A percentile compares a stretch with the other conserved stretches of the same genome.
phyloP scores from a whole-genome alignment of 2,797 vertebrate genomes.

The Smutsia gigantea region DNA sequence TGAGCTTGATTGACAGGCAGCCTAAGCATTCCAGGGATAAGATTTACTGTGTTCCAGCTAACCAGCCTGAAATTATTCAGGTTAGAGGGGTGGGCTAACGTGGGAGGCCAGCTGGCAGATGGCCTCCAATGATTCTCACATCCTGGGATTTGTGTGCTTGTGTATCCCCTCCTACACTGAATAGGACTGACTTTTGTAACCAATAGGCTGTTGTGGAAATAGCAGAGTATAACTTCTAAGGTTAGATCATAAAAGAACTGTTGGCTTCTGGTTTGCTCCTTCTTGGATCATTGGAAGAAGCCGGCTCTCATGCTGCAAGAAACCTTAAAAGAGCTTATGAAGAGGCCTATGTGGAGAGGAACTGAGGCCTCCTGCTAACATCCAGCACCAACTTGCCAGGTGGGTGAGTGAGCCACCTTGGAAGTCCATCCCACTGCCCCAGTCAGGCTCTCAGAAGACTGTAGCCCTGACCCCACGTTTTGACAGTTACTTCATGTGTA shows the following conservation, averaged over 20 bases:
- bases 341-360: background rate
- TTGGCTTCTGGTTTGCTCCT: background rate
- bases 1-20: background rate
- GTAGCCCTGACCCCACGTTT: background rate
- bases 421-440: background rate
- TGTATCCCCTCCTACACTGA: background rate
- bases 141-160: background rate
- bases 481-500: background rate
- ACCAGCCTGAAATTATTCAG: background rate
- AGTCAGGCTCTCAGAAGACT: background rate
- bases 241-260: background rate
- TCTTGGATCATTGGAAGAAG: background rate
- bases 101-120: background rate
- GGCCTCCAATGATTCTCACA: too few relatives aligned
- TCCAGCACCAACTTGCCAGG: background rate
- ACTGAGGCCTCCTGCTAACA: too few relatives aligned
- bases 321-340: background rate
- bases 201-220: background rate
- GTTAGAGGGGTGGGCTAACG: background rate
- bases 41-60: background rate
- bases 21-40: background rate
- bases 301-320: background rate
- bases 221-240: background rate
- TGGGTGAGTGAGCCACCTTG: background rate
- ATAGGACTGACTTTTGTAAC: background rate